Conservation (phyloP, 2,113 vertebrate genomes). For the Turdus rufiventris region DNA sequence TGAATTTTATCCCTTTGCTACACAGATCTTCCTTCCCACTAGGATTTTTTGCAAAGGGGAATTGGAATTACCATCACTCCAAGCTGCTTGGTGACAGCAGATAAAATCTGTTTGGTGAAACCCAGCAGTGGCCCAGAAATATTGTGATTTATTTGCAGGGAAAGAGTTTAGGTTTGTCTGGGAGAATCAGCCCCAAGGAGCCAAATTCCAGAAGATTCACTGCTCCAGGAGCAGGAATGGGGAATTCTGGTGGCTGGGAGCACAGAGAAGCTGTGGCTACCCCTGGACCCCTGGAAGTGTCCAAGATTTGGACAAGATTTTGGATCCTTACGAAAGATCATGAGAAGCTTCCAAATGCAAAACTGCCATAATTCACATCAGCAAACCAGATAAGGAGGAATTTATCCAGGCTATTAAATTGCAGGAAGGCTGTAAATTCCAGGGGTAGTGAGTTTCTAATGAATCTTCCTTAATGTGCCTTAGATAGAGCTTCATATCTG, state of each 20-base stretch:
- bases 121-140: background rate
- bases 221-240: background rate
- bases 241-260: background rate
- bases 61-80: background rate
- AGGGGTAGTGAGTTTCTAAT: constrained; percentile 49
- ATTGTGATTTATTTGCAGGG: accelerated
- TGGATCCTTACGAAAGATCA: background rate
- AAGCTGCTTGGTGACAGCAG: accelerated
- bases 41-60: background rate
- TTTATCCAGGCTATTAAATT: constrained; percentile 51
- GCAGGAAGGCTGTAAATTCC: constrained; percentile 58
- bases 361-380: constrained; percentile 27
- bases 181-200: background rate
- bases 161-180: background rate
- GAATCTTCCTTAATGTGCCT: constrained; percentile 51
- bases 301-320: accelerated
- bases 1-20: background rate
- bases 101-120: background rate
- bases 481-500: constrained; percentile 40
- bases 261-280: background rate
- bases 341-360: background rate
- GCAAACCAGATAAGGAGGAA: constrained; percentile 49
- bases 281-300: background rate
- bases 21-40: background rate
- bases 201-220: background rate